Evolutionary conservation across 2,797 vertebrate species (phyloP).

Genomic region (Channallabes apus): DNA sequence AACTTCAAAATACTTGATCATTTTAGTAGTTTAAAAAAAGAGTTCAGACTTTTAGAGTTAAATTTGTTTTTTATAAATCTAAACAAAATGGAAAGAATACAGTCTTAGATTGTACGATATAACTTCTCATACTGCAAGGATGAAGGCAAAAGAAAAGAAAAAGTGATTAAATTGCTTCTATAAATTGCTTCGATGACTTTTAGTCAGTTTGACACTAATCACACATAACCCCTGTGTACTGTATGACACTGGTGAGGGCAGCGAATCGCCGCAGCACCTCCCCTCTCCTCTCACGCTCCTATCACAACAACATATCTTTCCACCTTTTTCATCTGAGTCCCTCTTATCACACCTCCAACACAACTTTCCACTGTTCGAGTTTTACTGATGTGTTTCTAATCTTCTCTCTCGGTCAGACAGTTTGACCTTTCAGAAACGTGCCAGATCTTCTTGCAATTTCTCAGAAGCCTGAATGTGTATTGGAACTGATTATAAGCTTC

Average conservation of each 20-base stretch:
- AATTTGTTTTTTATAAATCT: not conserved
- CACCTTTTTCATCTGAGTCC: not conserved
- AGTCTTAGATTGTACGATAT: not conserved
- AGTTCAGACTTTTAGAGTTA: too few species aligned
- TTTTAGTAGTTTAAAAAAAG: not conserved
- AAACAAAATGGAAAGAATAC: not conserved
- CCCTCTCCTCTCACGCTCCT: not conserved
- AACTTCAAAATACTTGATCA: too few species aligned
- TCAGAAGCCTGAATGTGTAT: not conserved
- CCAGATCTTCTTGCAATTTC: conserved; percentile 9
- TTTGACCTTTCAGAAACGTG: conserved; percentile 37
- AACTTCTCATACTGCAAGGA: not conserved
- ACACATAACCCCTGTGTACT: not conserved
- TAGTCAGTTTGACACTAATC: not conserved
- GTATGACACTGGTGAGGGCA: not conserved
- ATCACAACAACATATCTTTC: not conserved
- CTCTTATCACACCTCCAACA: not conserved
- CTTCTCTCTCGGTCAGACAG: not conserved
- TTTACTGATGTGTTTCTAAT: not conserved
- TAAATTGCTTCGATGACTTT: not conserved
- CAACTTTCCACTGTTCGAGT: not conserved
- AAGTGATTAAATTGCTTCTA: not conserved
- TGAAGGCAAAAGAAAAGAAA: not conserved
- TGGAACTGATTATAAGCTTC: conserved; percentile 6
- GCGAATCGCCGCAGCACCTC: not conserved